Base-by-base conservation (phyloP, 2,113 vertebrate genomes). In the Xenopus borealis region DNA sequence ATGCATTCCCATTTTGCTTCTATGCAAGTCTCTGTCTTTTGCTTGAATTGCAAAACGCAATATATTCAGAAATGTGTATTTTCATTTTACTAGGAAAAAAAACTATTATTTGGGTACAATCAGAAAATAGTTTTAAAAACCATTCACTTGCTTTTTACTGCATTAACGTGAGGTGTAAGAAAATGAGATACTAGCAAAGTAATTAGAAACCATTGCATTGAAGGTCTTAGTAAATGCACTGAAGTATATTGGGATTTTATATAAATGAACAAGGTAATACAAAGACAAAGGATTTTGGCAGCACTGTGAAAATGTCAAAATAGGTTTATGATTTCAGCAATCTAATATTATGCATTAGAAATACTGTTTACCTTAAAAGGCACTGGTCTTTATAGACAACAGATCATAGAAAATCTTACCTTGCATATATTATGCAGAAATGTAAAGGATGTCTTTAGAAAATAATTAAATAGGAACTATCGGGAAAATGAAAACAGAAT, bases 111-210 rank as follows among this genome's bases (percentile, higher is more conserved):
- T 45, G 19, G 52, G 66, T 75, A 69, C 66, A 45, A 57, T 75
- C 64, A 27, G 23, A 1, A 27, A 27, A 27, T 27, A 27, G 23
- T 27, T 27, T 27, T 27, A 27, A 27, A 27, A 27, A 3, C 23
- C 23, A 75, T 75, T 75, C 73, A 63, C 44, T 75, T 58, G 62
- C 53, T 75, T 75, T 69, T 69, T 69, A 62, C 50, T 75, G 72
- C 46, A 75, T 75, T 75, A 68, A 44, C 62, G 40, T 20, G 45
- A 67, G 61, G 66, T 69, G 61, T 57, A 57, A 64, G 59, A 57
- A 70, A 69, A 77, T 70, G 59, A 64, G 67, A 62, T 70, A 70
- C 59, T 77, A 70, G 66, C 74, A 70, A 77, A 64, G 61, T 77
- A 64, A 77, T 77, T 77, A 77, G 46, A 77, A 69, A 70, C 62